Percentiles rank a stretch among this genome's conserved stretches.
These are phyloP conservation scores for Aplysia californica DNA, from an alignment of 1,140 invertebrate genomes.

Conservation along the genomic window DNA sequence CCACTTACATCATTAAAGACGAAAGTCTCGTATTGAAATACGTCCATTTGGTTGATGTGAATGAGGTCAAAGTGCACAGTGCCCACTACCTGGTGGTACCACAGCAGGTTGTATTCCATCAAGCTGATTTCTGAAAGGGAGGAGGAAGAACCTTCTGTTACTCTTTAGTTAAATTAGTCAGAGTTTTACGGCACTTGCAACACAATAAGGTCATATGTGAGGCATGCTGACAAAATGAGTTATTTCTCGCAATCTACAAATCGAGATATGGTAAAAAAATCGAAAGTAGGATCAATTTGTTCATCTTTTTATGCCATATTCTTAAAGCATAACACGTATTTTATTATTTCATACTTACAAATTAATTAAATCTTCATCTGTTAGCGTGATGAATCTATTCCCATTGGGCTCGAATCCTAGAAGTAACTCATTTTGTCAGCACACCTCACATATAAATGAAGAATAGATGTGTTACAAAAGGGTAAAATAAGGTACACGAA, in stretches of 20 bases:
- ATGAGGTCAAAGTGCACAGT: conserved; percentile 39
- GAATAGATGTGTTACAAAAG: too few relatives aligned
- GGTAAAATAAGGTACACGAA: too few relatives aligned
- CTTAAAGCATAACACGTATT: too few relatives aligned
- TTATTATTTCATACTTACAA: background rate
- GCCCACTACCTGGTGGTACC: conserved; percentile 45
- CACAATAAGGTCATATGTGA: too few relatives aligned
- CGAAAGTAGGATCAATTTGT: background rate
- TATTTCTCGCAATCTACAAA: too few relatives aligned
- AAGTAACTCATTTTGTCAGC: background rate
- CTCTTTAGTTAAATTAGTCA: too few relatives aligned
- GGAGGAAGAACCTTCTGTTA: too few relatives aligned
- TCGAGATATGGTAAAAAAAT: too few relatives aligned
- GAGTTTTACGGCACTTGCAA: too few relatives aligned
- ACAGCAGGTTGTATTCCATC: conserved; percentile 52
- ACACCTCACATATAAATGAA: too few relatives aligned
- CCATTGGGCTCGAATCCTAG: background rate
- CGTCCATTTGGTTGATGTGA: conserved; percentile 36
- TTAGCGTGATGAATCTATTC: background rate
- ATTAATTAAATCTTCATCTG: background rate
- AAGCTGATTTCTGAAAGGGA: conserved; percentile 49
- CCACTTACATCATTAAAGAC: conserved; percentile 50
- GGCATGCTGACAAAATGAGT: too few relatives aligned
- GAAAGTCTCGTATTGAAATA: conserved; percentile 41
- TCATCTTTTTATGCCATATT: background rate